Evolutionary conservation across 2,888 invertebrate species (phyloP), one percentile per base, ranked within the genome.

Genomic region (Helleia helle): DNA sequence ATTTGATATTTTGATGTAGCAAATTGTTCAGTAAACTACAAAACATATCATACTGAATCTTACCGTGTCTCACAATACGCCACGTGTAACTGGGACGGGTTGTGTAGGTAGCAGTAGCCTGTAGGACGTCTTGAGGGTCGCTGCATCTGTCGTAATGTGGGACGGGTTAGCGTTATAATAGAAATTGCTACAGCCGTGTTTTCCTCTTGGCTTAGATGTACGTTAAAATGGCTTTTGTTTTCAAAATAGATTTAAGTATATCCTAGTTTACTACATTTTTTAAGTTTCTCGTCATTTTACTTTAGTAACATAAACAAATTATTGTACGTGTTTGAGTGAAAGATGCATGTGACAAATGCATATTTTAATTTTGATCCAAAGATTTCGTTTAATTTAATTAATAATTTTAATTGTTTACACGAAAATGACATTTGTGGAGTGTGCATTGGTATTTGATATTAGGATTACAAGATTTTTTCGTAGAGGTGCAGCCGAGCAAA

Each of bases 401-500:
- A 62, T 74, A 66, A 70, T 64, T 64, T 65, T 65, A 58, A 55
- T 62, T 67, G 69, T 62, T 73, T 65, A 66, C 64, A 66, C 63
- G 62, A 71, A 71, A 72, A 71, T 76, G 75, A 80, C 79, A 77
- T 77, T 75, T 70, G 79, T 80, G 77, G 77, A 76, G 79, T 80
- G 76, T 72, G 80, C 76, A 74, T 79, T 74, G 79, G 79, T 81
- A 73, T 71, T 75, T 71, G 71, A 77, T 75, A 71, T 65, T 77
- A 75, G 75, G 61, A 61, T 66, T 72, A 73, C 68, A 68, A 65
- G 62, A 69, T 67, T 68, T 71, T 71, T 74, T 77, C 73, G 74
- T 81, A 77, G 76, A 76, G 79, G 81, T 79, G 81, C 83, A 83
- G 77, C 80, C 73, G 81, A 79, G 83, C 79, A 81, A 80, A 76